phyloP scores from a whole-genome alignment of 2,888 invertebrate species.

The Selenia dentaria region DNA sequence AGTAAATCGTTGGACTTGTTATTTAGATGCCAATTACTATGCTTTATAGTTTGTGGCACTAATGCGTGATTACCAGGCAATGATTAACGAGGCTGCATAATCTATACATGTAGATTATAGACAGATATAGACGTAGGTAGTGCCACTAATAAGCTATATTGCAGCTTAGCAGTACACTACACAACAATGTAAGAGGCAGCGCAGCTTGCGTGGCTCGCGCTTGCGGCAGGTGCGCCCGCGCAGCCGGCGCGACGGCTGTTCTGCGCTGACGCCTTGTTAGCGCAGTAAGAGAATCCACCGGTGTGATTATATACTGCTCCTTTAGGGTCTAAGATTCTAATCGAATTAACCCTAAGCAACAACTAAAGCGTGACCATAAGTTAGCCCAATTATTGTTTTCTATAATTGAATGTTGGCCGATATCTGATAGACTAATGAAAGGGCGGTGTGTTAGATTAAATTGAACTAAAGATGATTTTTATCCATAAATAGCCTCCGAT shows the following conservation, averaged over 20 bases:
- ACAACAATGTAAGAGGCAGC: conserved; percentile 34
- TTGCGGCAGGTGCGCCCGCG: conserved; percentile 65
- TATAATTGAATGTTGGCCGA: conserved; percentile 1
- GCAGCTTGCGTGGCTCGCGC: conserved; percentile 48
- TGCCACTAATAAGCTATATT: too few species aligned
- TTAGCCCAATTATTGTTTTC: not conserved
- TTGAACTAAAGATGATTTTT: too few species aligned
- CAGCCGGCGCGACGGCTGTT: conserved; percentile 56
- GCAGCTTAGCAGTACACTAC: conserved; percentile 22
- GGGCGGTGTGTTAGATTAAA: not conserved
- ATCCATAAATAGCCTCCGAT: too few species aligned
- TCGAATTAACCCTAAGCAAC: conserved; percentile 17
- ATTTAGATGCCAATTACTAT: too few species aligned
- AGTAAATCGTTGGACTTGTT: too few species aligned
- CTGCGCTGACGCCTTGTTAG: conserved; percentile 47
- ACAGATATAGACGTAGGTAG: too few species aligned
- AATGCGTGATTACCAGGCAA: too few species aligned
- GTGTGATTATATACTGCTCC: conserved; percentile 57
- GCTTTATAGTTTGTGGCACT: too few species aligned
- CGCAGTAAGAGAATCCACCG: conserved; percentile 59
- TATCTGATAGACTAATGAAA: conserved; percentile 2
- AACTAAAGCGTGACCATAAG: conserved; percentile 5
- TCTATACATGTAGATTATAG: too few species aligned
- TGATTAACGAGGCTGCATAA: too few species aligned
- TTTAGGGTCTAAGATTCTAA: conserved; percentile 49